phyloP scores from a whole-genome alignment of 2,888 invertebrate species.

The Listrodromus nycthemerus region DNA sequence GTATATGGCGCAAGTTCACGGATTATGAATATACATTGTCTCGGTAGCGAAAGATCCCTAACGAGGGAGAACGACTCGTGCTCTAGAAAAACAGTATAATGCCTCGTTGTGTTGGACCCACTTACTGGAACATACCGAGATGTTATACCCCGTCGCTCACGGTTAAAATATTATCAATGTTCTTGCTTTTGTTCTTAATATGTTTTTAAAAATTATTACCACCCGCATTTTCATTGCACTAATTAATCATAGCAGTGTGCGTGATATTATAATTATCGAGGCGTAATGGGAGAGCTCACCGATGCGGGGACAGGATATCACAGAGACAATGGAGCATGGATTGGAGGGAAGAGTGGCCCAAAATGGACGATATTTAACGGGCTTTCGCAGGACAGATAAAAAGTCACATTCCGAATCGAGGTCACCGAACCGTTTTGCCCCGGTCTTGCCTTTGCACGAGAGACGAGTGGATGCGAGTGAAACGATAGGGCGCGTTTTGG shows the following conservation, averaged over 20 bases:
- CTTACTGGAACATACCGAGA: background rate
- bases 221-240: background rate
- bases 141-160: background rate
- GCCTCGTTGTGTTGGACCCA: background rate
- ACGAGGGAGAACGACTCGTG: constrained; percentile 35
- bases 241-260: constrained; percentile 36
- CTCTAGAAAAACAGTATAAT: constrained; percentile 59
- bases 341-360: background rate
- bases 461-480: constrained; percentile 23
- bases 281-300: constrained; percentile 31
- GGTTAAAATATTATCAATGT: background rate
- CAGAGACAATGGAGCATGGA: background rate
- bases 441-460: background rate
- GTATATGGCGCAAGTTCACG: constrained; percentile 54
- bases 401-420: background rate
- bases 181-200: background rate
- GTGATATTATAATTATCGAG: constrained; percentile 52
- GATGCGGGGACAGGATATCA: background rate
- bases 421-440: background rate
- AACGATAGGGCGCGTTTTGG: constrained; percentile 27
- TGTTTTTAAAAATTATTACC: background rate
- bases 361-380: background rate
- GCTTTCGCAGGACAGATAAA: background rate
- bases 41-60: constrained; percentile 34
- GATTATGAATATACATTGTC: constrained; percentile 56